Conservation (phyloP, 2,888 invertebrate species). For the Luffia ferchaultella region DNA sequence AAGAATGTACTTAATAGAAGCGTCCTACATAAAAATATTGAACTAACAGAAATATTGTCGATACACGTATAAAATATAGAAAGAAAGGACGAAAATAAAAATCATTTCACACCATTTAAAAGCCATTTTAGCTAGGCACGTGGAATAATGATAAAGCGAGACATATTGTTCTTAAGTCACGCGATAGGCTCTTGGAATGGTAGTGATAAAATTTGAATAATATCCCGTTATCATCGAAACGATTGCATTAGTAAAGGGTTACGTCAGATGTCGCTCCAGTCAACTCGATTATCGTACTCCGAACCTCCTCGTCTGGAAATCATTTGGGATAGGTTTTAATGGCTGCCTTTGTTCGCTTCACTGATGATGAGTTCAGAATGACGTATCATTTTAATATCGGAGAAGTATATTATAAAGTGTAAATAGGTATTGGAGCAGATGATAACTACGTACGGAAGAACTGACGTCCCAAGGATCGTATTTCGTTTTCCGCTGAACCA, state of each 20-base stretch:
- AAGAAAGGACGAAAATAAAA: no score
- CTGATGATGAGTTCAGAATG: not conserved
- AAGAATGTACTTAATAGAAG: no score
- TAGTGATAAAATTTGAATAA: conserved; percentile 27
- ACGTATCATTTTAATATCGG: not conserved
- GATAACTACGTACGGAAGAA: no score
- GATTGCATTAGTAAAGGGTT: not conserved
- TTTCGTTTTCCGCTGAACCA: no score
- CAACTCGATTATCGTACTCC: not conserved
- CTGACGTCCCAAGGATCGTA: no score
- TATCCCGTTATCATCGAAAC: conserved; percentile 18
- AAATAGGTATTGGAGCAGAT: no score
- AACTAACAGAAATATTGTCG: no score
- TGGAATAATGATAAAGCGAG: not conserved
- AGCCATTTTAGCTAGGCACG: no score
- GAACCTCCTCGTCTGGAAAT: not conserved
- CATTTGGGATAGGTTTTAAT: not conserved
- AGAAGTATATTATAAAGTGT: no score
- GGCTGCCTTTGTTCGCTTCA: not conserved
- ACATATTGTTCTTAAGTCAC: not conserved
- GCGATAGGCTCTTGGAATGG: conserved; percentile 1
- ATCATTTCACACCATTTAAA: no score
- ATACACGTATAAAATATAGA: no score
- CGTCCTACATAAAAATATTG: no score
- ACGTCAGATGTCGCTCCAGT: not conserved